Conservation (phyloP, 2,888 invertebrate species). For the Erynnis tages region DNA sequence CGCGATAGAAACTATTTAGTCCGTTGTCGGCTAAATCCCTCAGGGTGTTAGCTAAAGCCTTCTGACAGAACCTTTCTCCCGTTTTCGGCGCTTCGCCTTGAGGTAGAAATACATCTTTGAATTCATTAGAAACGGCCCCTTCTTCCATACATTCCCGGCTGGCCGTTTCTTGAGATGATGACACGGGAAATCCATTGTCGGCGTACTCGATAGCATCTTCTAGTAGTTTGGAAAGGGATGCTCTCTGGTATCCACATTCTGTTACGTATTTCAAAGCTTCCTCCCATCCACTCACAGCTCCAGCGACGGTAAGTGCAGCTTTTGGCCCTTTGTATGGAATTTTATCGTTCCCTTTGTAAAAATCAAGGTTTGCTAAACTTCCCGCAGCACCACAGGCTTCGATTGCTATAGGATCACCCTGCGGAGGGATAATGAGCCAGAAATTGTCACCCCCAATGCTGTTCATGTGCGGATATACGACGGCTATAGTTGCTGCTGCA, state of each 20-base stretch:
- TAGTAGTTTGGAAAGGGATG: slow-evolving; percentile 51
- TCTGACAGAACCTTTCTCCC: slow-evolving; percentile 58
- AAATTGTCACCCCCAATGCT: slow-evolving; percentile 69
- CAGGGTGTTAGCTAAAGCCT: slow-evolving; percentile 56
- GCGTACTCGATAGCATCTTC: slow-evolving; percentile 66
- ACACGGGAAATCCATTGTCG: slow-evolving; percentile 60
- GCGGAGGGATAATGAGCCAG: slow-evolving; percentile 69
- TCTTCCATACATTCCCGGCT: slow-evolving; percentile 21
- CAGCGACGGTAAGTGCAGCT: slow-evolving; percentile 64
- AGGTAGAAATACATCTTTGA: slow-evolving; percentile 49
- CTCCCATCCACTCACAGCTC: slow-evolving; percentile 69
- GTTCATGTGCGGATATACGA: slow-evolving; percentile 72
- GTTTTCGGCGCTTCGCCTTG: slow-evolving; percentile 47
- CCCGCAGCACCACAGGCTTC: slow-evolving; percentile 70
- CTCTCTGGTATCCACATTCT: slow-evolving; percentile 60
- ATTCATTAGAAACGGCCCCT: slow-evolving; percentile 38
- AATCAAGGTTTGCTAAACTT: slow-evolving; percentile 55
- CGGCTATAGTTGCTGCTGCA: slow-evolving; percentile 68
- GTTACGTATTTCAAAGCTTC: slow-evolving; percentile 64
- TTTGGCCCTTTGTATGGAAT: slow-evolving; percentile 62
- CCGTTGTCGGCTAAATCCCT: slow-evolving; percentile 55
- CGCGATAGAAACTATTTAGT: slow-evolving; percentile 62
- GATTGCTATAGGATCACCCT: slow-evolving; percentile 60
- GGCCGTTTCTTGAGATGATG: slow-evolving; percentile 41
- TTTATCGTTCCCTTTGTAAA: slow-evolving; percentile 45